Evolutionary conservation across 1,140 invertebrate genomes (phyloP).

Genomic region (Halyomorpha halys): DNA sequence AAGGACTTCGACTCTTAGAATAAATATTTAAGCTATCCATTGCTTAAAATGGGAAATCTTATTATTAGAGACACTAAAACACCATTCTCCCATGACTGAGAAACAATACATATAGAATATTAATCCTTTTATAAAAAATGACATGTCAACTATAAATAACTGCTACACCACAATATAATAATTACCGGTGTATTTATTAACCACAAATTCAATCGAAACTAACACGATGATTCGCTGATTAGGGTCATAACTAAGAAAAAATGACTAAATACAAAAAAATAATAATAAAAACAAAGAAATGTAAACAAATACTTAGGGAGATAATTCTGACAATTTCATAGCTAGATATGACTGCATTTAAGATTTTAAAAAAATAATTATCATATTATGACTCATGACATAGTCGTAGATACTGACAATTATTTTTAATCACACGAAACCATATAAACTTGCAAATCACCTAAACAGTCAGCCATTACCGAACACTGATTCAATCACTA

Average conservation of each 20-base stretch:
- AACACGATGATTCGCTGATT: background rate
- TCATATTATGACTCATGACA: background rate
- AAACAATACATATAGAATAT: background rate
- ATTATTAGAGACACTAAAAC: background rate
- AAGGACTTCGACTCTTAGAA: conserved; percentile 24
- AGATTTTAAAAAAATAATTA: background rate
- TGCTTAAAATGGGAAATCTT: background rate
- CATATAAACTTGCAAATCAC: conserved; percentile 10
- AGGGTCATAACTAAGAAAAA: background rate
- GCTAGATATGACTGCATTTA: background rate
- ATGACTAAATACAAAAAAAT: background rate
- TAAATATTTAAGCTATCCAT: conserved; percentile 26
- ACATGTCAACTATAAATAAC: background rate
- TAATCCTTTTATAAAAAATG: background rate
- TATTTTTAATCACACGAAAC: conserved; percentile 3
- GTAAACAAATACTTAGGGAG: conserved; percentile 4
- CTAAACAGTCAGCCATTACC: background rate
- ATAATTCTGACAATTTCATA: background rate
- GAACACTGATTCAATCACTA: conserved; percentile 14
- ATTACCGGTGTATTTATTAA: background rate
- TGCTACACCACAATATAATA: background rate
- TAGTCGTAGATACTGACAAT: background rate
- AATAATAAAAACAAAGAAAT: conserved; percentile 13
- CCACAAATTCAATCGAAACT: background rate
- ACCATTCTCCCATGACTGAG: background rate